Evolutionary conservation across 2,888 invertebrate genomes (phyloP).

Genomic region (Apoda limacodes): DNA sequence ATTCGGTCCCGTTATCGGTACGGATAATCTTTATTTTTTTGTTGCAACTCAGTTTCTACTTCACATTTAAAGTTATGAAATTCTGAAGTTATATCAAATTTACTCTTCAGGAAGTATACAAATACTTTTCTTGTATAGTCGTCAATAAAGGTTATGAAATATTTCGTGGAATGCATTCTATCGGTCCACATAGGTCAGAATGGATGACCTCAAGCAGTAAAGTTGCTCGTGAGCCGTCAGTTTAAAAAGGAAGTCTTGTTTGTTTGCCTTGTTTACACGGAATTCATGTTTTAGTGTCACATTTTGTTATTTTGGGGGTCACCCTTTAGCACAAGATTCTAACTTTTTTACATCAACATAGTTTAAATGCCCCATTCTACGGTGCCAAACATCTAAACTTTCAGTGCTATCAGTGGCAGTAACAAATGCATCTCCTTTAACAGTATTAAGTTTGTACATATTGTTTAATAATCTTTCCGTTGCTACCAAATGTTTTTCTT

Average conservation of each 20-base stretch:
- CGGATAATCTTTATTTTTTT: constrained; percentile 21
- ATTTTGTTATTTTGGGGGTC: not conserved
- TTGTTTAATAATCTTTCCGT: constrained; percentile 8
- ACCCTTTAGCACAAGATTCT: constrained; percentile 8
- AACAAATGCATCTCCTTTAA: constrained; percentile 1
- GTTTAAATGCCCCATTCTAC: constrained; percentile 13
- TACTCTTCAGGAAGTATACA: constrained; percentile 17
- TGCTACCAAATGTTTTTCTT: constrained; percentile 7
- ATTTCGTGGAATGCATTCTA: constrained; percentile 18
- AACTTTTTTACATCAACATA: constrained; percentile 11
- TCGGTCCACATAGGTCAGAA: constrained; percentile 20
- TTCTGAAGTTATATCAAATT: constrained; percentile 8
- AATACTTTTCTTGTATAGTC: constrained; percentile 13
- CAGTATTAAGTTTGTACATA: constrained; percentile 12
- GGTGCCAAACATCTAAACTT: constrained; percentile 11
- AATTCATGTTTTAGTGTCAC: constrained; percentile 9
- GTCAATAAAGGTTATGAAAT: constrained; percentile 18
- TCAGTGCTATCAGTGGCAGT: not conserved
- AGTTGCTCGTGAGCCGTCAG: constrained; percentile 14
- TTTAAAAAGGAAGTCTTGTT: constrained; percentile 16
- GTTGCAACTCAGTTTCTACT: constrained; percentile 24
- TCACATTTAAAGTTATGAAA: constrained; percentile 22
- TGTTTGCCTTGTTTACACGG: constrained; percentile 19
- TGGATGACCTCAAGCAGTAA: constrained; percentile 16
- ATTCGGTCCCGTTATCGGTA: constrained; percentile 13